Evolutionary conservation across 2,888 invertebrate genomes (phyloP).

Genomic region (Tiphia femorata): DNA sequence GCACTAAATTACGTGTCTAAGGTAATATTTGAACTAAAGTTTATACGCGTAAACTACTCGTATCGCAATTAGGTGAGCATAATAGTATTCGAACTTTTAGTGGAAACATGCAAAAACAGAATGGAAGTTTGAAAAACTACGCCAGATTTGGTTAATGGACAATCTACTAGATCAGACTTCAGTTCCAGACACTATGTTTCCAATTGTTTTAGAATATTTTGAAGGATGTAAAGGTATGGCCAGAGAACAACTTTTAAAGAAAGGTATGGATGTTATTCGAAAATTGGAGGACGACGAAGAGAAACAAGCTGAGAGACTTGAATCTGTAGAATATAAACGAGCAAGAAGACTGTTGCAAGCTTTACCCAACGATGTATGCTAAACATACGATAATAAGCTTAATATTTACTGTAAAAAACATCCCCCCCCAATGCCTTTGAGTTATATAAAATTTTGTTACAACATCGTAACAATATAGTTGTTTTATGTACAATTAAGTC

Average conservation of each 20-base stretch:
- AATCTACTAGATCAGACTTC: slow-evolving; percentile 76
- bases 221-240: slow-evolving; percentile 78
- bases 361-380: slow-evolving; percentile 66
- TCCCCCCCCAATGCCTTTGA: neutral
- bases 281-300: slow-evolving; percentile 72
- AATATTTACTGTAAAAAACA: neutral
- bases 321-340: slow-evolving; percentile 71
- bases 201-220: slow-evolving; percentile 79
- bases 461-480: neutral
- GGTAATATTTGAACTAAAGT: slow-evolving; percentile 33
- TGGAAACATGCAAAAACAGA: slow-evolving; percentile 80
- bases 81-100: slow-evolving; percentile 46
- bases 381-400: too few species aligned
- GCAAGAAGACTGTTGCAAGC: slow-evolving; percentile 78
- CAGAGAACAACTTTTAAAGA: slow-evolving; percentile 74
- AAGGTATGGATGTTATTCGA: slow-evolving; percentile 77
- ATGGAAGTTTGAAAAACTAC: slow-evolving; percentile 86
- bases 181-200: slow-evolving; percentile 76
- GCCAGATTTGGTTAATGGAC: slow-evolving; percentile 82
- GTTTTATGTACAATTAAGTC: too few species aligned
- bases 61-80: neutral
- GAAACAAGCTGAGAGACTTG: slow-evolving; percentile 57
- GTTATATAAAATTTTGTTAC: neutral
- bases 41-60: neutral
- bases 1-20: slow-evolving; percentile 76